These are phyloP conservation scores for Hemaris fuciformis DNA, from an alignment of 2,888 invertebrate species.

Conservation along the genomic window DNA sequence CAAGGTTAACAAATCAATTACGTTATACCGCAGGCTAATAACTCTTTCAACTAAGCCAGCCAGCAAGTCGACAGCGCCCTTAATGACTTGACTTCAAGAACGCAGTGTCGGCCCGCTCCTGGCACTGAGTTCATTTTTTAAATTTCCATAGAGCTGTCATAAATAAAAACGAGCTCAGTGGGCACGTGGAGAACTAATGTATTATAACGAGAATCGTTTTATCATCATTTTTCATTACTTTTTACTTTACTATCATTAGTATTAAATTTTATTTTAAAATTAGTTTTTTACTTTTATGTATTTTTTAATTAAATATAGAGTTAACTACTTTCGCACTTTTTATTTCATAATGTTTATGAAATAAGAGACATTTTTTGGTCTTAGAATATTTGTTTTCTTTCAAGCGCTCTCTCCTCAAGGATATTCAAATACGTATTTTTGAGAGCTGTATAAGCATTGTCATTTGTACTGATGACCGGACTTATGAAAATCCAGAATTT, in stretches of 20 bases:
- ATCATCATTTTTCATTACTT: neutral
- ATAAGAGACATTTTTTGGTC: too few species aligned
- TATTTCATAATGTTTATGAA: too few species aligned
- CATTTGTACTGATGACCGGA: too few species aligned
- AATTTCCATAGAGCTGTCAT: conserved; percentile 26
- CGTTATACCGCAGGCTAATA: conserved; percentile 23
- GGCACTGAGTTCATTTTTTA: conserved; percentile 37
- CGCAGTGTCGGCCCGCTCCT: conserved; percentile 34
- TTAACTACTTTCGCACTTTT: neutral
- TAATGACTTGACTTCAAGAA: conserved; percentile 57
- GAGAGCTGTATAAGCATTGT: too few species aligned
- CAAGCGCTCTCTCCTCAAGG: too few species aligned
- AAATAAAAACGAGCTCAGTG: conserved; percentile 23
- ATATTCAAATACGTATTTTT: too few species aligned
- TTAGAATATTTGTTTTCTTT: too few species aligned
- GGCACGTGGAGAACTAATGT: neutral
- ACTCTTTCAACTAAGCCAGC: conserved; percentile 22
- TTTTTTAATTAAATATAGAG: neutral
- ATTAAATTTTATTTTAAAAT: neutral
- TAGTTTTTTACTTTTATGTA: neutral
- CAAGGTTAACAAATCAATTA: conserved; percentile 15
- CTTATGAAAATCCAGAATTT: too few species aligned
- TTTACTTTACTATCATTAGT: neutral
- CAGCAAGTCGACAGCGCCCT: conserved; percentile 24
- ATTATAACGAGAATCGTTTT: neutral